These are phyloP conservation scores for Tyto alba DNA, from an alignment of 2,113 vertebrate genomes.

Conservation along the genomic window DNA sequence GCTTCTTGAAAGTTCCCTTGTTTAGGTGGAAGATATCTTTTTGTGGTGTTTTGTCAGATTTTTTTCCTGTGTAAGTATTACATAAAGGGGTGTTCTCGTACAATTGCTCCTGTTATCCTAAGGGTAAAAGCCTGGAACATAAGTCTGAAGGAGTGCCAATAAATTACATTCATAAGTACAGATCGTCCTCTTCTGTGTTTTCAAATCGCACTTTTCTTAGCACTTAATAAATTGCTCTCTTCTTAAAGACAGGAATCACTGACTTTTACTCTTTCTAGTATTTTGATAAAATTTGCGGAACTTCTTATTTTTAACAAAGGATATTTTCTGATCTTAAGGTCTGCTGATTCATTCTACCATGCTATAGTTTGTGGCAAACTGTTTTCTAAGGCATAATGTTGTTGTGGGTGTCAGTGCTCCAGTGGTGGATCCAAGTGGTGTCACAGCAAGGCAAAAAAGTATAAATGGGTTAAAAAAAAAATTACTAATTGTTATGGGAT, in stretches of 20 bases:
- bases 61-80: neutral
- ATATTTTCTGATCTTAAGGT: neutral
- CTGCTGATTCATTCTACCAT: neutral
- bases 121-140: neutral
- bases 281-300: neutral
- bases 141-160: neutral
- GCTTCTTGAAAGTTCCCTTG: neutral
- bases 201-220: neutral
- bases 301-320: neutral
- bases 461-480: neutral
- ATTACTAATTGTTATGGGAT: neutral
- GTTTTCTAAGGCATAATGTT: neutral
- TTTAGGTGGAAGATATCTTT: neutral
- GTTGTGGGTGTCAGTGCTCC: neutral
- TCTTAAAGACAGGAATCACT: neutral
- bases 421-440: neutral
- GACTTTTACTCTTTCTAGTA: neutral
- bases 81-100: neutral
- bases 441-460: neutral
- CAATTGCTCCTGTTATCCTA: neutral
- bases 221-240: neutral
- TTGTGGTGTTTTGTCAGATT: neutral
- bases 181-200: neutral
- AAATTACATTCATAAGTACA: neutral
- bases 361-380: neutral